Evolutionary conservation across 92 coral and sea anemone species (phyloP), one percentile per base, ranked within the genome.

Genomic region (Hydrozoanthus gracilis): DNA sequence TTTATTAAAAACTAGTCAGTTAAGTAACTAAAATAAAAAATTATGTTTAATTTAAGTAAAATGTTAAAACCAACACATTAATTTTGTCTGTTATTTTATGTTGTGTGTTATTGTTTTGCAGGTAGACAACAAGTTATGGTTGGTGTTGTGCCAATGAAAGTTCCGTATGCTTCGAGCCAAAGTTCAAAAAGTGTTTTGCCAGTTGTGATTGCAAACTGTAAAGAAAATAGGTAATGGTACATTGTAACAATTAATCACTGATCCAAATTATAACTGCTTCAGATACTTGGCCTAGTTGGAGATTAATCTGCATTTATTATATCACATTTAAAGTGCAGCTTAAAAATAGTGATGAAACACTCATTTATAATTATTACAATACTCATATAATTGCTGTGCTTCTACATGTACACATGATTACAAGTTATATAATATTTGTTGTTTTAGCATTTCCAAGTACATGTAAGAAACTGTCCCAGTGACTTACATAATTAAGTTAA

Each of bases 91-190:
- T 67, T 67, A 67, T 15, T 67, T 67, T 67, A 44, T 67, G 39
- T 16, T 67, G 5, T 67, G 60, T 54, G 6, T 16, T 16, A 16
- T 67, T 67, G 2, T 16, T 67, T 67, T 67, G 18, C 76, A 71
- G 76, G 76, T 45, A 71, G 76, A 71, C 76, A 71, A 71, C 51
- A 71, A 71, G 76, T 71, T 71, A 71, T 71, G 51, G 51, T 39
- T 71, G 76, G 76, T 44, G 76, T 71, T 71, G 51, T 71, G 52
- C 76, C 76, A 71, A 71, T 71, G 52, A 71, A 71, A 71, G 76
- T 71, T 71, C 76, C 76, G 1, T 71, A 71, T 45, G 76, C 76
- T 71, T 71, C 51, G 3, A 62, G 20, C 20, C 69, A 62, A 62
- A 62, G 69, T 13, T 62, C 69, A 62, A 62, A 62, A 2, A 71